Base-by-base conservation (phyloP, 1,140 invertebrate species). In the Aradophagus sp. region DNA sequence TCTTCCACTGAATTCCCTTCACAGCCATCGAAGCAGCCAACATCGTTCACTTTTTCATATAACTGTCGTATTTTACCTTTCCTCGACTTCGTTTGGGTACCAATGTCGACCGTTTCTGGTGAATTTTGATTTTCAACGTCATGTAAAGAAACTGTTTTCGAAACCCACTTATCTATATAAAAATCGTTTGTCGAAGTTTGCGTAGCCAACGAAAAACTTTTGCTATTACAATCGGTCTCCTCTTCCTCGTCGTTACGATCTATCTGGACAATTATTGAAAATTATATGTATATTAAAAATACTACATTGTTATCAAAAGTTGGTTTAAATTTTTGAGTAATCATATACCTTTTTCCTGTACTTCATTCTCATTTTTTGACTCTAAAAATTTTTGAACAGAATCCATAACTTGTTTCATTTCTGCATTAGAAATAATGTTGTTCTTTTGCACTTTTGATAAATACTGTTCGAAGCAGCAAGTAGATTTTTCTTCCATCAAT, bases 401-500 rank as follows among this genome's bases (percentile, higher is more conserved):
- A n/a, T 55, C 41, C 11, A 50, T 27, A 29, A 47, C 2, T 44
- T 55, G 7, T 31, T 41, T 55, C n/a, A 65, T 11, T 32, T 47
- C 50, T 2, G 32, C 11, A 39, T 13, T 45, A 0, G 53, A 36
- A 36, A 45, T 58, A 4, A 14, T 11, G 16, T 63, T 53, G 0
- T 63, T 41, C n/a, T 63, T 63, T 1, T 47, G 31, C 8, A 55
- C 12, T 32, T 67, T 58, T 3, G 63, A 36, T 26, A 67, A 47
- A 47, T 52, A 68, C 8, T 58, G 55, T 34, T 68, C 65, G 20
- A 58, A 53, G 2, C 65, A 58, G 13, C 53, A 52, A 20, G 4
- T 53, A 0, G 53, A 68, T 61, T 68, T 68, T 12, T 53, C 27
- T 16, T 59, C 55, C 13, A 58, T 52, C 16, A 68, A 34, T 29